Base-by-base conservation (phyloP, 2,888 invertebrate species). In the Meliscaeva auricollis region DNA sequence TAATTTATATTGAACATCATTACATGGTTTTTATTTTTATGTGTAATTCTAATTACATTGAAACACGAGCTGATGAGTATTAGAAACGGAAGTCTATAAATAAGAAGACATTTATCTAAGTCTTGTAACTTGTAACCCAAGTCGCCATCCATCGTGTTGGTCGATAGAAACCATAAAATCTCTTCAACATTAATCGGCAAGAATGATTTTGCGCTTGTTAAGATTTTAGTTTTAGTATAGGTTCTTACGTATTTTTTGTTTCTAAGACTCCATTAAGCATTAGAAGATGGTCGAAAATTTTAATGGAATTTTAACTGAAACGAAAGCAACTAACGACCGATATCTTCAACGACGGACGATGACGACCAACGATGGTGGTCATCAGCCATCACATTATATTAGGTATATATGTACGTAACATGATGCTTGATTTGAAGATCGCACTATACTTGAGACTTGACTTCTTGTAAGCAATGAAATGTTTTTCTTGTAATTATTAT, bases 401-500 rank as follows among this genome's bases (percentile, higher is more conserved):
- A 26, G 26, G 3, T n/a, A n/a, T n/a, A n/a, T n/a, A n/a, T n/a
- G n/a, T n/a, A n/a, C n/a, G n/a, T n/a, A n/a, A n/a, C n/a, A n/a
- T n/a, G n/a, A n/a, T n/a, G n/a, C n/a, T n/a, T n/a, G n/a, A n/a
- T 26, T 26, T 26, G 26, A 26, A 26, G 26, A 26, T 2, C 26
- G 26, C 26, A 26, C 4, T 26, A 4, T 26, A 26, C 26, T 26
- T 26, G 26, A 26, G 4, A 26, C 4, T 2, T 26, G 26, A 3
- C 4, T 26, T 26, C 26, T 26, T 13, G 38, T 11, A 38, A 9
- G 35, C 35, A 35, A 35, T 35, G 35, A 35, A 35, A n/a, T 44
- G 15, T n/a, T 22, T 56, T 32, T 56, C 30, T 83, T 69, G 62
- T 83, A 79, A 79, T 78, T 52, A 81, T 64, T 54, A 56, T 56